Evolutionary conservation across 2,888 invertebrate species (phyloP).

Genomic region (Eledona agricola): DNA sequence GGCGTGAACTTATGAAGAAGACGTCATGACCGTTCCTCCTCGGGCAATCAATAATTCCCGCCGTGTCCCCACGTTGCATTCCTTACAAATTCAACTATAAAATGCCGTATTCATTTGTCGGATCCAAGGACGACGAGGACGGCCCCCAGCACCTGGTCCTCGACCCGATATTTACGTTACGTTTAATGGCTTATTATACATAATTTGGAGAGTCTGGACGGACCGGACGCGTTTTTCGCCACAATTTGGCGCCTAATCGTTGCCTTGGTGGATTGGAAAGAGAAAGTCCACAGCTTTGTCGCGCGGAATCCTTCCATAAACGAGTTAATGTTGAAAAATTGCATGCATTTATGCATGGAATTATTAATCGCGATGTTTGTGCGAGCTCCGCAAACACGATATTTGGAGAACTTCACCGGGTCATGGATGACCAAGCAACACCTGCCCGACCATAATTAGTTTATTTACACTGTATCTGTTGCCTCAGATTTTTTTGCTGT

Average conservation of each 20-base stretch:
- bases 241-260: slow-evolving; percentile 16
- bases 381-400: slow-evolving; percentile 27
- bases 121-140: slow-evolving; percentile 35
- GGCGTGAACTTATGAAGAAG: slow-evolving; percentile 24
- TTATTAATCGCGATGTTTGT: slow-evolving; percentile 33
- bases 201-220: slow-evolving; percentile 34
- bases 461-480: too few relatives aligned
- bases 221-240: slow-evolving; percentile 8
- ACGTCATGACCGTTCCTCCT: slow-evolving; percentile 20
- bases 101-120: slow-evolving; percentile 37
- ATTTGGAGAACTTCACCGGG: slow-evolving; percentile 20
- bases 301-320: slow-evolving; percentile 27
- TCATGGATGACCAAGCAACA: too few relatives aligned
- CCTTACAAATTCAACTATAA: slow-evolving; percentile 38
- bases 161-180: slow-evolving; percentile 34
- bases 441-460: too few relatives aligned
- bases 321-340: slow-evolving; percentile 36
- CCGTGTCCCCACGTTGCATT: slow-evolving; percentile 32
- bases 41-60: slow-evolving; percentile 31
- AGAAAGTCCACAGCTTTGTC: slow-evolving; percentile 27
- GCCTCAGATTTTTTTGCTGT: too few relatives aligned
- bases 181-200: slow-evolving; percentile 38
- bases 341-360: slow-evolving; percentile 39
- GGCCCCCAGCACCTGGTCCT: slow-evolving; percentile 36
- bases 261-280: slow-evolving; percentile 18